Evolutionary conservation across 2,888 invertebrate species (phyloP).

Genomic region (Lasius fuliginosus): DNA sequence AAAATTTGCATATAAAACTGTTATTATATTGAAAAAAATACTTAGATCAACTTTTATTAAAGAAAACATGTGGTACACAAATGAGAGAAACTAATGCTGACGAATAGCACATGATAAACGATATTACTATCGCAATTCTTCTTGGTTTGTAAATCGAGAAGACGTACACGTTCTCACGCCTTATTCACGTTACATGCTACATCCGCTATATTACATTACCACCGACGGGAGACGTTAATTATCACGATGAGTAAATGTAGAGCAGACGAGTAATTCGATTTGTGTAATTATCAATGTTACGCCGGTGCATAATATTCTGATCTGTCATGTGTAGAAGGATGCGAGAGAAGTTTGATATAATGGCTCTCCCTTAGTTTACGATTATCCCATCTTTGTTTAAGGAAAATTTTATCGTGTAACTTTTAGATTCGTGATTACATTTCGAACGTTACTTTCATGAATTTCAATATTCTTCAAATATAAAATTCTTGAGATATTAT

Average conservation of each 20-base stretch:
- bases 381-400: neutral
- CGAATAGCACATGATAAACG: neutral
- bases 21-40: neutral
- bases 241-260: conserved; percentile 42
- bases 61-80: neutral
- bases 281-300: conserved; percentile 34
- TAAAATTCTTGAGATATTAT: neutral
- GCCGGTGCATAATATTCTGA: conserved; percentile 17
- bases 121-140: conserved; percentile 30
- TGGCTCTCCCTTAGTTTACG: neutral
- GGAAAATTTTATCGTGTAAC: neutral
- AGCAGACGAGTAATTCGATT: conserved; percentile 23
- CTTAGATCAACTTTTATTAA: conserved; percentile 2
- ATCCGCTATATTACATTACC: conserved; percentile 47
- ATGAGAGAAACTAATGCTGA: neutral
- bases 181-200: conserved; percentile 38
- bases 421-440: neutral
- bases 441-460: neutral
- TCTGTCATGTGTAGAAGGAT: neutral
- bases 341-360: neutral
- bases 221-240: conserved; percentile 29
- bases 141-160: conserved; percentile 27
- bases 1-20: neutral
- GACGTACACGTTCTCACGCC: conserved; percentile 31
- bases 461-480: neutral